Base-by-base conservation (phyloP, 2,113 vertebrate species). In the Chascanopsetta lugubris region DNA sequence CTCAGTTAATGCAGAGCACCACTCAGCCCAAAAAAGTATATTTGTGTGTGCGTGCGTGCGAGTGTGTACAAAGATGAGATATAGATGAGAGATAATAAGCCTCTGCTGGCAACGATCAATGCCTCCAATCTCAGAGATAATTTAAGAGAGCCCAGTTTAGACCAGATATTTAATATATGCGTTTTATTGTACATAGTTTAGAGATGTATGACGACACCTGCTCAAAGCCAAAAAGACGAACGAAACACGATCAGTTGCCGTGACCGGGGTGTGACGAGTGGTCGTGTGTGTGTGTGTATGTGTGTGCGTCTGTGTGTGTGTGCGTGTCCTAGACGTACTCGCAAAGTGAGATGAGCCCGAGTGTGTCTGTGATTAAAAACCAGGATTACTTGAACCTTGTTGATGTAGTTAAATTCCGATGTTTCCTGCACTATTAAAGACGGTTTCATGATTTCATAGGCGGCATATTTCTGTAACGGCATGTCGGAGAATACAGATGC, bases 191-290 rank as follows among this genome's bases (percentile, higher is more conserved):
- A 58, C 67, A 63, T 85, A 82, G 51, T 49, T 64, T 78, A 63
- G 49, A 80, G 53, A 68, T 63, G 42, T 84, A 60, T 59, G 47
- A 84, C 42, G 70, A 57, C 54, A 24, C 72, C 63, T 72, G 84
- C 88, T 88, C 56, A 67, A 90, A 88, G 89, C 91, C 91, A 92
- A 92, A 92, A 89, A 83, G 32, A 79, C 47, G 32, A 54, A 65
- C 29, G 11, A 36, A 22, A 50, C 20, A 10, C 1, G 48, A 79
- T 70, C 74, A 25, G 61, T 73, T 32, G 69, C 38, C 67, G 61
- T 69, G 74, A 76, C 51, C 42, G 62, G 15, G 67, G 50, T 36
- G 46, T 49, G 53, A 47, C 21, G 40, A 15, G 38, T 64, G 17
- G 2, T 48, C 58, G 43, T 61, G 32, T 57, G 56, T 69, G 27